A percentile compares a stretch with the other conserved stretches of the same genome.
These are phyloP conservation scores for Diprion similis DNA, from an alignment of 1,140 invertebrate species.

Conservation along the genomic window DNA sequence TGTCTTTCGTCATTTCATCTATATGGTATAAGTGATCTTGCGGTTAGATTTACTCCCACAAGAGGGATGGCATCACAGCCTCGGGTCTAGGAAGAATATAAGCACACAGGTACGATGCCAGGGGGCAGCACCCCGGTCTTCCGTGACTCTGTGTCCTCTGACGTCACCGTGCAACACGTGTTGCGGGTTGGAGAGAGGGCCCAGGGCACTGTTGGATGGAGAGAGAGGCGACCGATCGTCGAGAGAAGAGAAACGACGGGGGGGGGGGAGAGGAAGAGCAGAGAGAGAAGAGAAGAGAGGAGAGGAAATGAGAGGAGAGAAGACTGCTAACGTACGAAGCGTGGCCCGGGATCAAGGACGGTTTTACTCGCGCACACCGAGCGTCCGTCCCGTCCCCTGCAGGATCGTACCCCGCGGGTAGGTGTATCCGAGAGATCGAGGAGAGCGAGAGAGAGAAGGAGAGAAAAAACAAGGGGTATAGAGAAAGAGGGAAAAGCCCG, in stretches of 20 bases:
- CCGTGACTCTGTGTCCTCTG: neutral
- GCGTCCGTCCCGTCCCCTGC: too few relatives aligned
- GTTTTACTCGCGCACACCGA: slow-evolving; percentile 50
- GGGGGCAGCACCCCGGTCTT: neutral
- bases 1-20: too few relatives aligned
- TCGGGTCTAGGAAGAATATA: too few relatives aligned
- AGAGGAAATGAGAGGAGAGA: slow-evolving; percentile 3
- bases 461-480: slow-evolving; percentile 15
- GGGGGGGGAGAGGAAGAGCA: slow-evolving; percentile 39
- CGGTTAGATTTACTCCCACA: too few relatives aligned
- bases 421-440: slow-evolving; percentile 18
- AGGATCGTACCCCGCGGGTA: slow-evolving; percentile 19
- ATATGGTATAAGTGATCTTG: too few relatives aligned
- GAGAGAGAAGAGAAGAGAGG: slow-evolving; percentile 5
- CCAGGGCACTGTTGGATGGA: neutral
- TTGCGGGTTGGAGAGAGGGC: neutral
- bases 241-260: slow-evolving; percentile 17
- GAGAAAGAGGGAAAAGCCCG: slow-evolving; percentile 26
- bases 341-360: slow-evolving; percentile 60
- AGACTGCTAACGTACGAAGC: slow-evolving; percentile 46
- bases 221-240: neutral
- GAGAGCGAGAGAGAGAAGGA: slow-evolving; percentile 21
- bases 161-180: slow-evolving; percentile 4
- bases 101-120: too few relatives aligned
- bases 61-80: too few relatives aligned